Percentiles rank a stretch among this genome's conserved stretches.
These are phyloP conservation scores for Macaria notata DNA, from an alignment of 2,888 invertebrate genomes.

Conservation along the genomic window DNA sequence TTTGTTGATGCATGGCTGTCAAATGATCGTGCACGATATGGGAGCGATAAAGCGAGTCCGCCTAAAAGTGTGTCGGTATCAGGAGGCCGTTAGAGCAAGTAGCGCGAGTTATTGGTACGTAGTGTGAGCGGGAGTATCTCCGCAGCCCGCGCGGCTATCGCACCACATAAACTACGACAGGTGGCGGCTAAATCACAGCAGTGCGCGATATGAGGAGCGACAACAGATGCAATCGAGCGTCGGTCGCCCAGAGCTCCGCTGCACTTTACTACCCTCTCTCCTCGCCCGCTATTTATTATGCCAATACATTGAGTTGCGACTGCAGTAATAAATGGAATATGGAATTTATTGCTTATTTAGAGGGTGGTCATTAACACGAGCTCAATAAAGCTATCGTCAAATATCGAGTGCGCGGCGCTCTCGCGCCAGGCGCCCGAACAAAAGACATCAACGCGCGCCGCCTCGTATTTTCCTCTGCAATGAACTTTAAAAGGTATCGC, in stretches of 20 bases:
- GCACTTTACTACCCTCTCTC: conserved; percentile 36
- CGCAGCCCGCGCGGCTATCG: conserved; percentile 62
- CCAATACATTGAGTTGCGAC: conserved; percentile 32
- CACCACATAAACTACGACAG: conserved; percentile 64
- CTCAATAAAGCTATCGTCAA: conserved; percentile 4
- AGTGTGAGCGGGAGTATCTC: conserved; percentile 39
- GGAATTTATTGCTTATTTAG: conserved; percentile 21
- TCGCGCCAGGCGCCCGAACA: conserved; percentile 11
- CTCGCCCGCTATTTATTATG: conserved; percentile 37
- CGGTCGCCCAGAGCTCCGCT: conserved; percentile 45
- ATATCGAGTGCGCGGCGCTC: conserved; percentile 2
- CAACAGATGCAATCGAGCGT: conserved; percentile 54
- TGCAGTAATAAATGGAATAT: conserved; percentile 26
- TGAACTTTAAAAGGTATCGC: no score
- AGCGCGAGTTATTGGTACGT: conserved; percentile 30
- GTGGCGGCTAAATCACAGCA: conserved; percentile 65
- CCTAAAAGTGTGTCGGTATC: conserved; percentile 23
- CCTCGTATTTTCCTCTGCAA: no score
- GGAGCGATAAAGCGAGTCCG: conserved; percentile 11
- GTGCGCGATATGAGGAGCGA: conserved; percentile 62
- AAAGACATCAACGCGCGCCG: conserved; percentile 30
- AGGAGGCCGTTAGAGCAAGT: conserved; percentile 28
- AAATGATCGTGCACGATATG: conserved; percentile 24
- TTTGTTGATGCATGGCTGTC: conserved; percentile 14
- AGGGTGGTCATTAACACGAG: conserved; percentile 7